Base-by-base conservation (phyloP, 2,797 vertebrate species). In the Anguilla pacifica region DNA sequence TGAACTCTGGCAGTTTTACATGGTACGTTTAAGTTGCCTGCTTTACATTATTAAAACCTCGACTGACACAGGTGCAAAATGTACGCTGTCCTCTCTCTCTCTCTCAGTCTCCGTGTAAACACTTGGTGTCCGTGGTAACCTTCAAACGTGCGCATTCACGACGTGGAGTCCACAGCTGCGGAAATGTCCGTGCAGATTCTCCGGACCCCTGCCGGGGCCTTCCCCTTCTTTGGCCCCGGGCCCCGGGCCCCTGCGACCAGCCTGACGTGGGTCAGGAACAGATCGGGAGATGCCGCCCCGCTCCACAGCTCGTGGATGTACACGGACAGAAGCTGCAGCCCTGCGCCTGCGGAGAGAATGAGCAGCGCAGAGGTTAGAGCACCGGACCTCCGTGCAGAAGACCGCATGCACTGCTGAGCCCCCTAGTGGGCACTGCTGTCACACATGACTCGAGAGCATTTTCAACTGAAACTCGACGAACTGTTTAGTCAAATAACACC, bases 291-390 rank as follows among this genome's bases (percentile, higher is more conserved):
- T 0, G 70, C 1, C 7, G 93, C 93, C 64, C 95, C 95, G 1
- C 93, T 95, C 96, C 95, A 96, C 88, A 94, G 15, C 89, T 97
- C 96, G 87, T 94, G 93, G 88, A 96, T 88, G 92, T 96, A 96
- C 87, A 94, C 49, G 0, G 96, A 94, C 87, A 95, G 86, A 85
- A 97, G 90, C 46, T 89, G 91, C 89, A 95, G 89, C 0, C 95
- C 95, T 0, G 94, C 92, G 49, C 94, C 96, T 96, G 43, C 43
- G 90, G 86, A 43, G 67, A 92, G 77, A 88, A 90, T 1, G 35
- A 5, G 51, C 53, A 31, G 35, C 19, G 22, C 11, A 46, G 46
- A 0, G 46, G 19, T 51, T 25, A 51, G 46, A n/a, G 2, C 15
- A 51, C 79, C 9, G 43, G 7, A 25, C 46, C 3, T 46, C 39